Percentiles rank a stretch among this genome's conserved stretches.
Evolutionary conservation across 2,888 invertebrate species (phyloP).

Genomic region (Schrankia costaestrigalis): DNA sequence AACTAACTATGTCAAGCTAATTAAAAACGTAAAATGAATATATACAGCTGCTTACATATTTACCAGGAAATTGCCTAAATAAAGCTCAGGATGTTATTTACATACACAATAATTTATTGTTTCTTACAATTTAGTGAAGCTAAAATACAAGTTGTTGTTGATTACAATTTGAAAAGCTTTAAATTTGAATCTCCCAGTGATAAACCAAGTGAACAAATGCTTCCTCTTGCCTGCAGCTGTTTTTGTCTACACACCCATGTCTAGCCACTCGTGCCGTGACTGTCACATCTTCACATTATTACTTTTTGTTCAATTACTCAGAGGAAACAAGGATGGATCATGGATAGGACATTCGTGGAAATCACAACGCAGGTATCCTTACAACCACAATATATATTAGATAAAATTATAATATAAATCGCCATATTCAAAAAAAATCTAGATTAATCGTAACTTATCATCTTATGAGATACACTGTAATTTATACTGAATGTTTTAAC

Average conservation of each 20-base stretch:
- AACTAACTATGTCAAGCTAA: conserved; percentile 35
- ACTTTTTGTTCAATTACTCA: conserved; percentile 38
- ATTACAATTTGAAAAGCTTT: conserved; percentile 78
- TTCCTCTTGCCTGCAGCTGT: conserved; percentile 64
- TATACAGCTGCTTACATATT: conserved; percentile 45
- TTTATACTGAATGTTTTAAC: conserved; percentile 74
- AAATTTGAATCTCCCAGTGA: conserved; percentile 70
- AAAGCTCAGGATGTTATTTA: conserved; percentile 76
- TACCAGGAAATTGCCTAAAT: conserved; percentile 68
- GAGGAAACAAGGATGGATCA: conserved; percentile 59
- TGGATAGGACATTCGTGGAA: conserved; percentile 69
- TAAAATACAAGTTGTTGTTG: conserved; percentile 78
- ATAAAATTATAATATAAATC: conserved; percentile 83
- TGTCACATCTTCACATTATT: conserved; percentile 34
- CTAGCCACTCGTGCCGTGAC: conserved; percentile 60
- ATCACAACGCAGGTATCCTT: conserved; percentile 82
- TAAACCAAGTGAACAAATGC: conserved; percentile 67
- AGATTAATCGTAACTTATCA: conserved; percentile 79
- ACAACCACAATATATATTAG: conserved; percentile 87
- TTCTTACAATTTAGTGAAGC: conserved; percentile 81
- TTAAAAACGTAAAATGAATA: conserved; percentile 29
- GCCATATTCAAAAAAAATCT: conserved; percentile 81
- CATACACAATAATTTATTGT: conserved; percentile 82
- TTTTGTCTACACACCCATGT: conserved; percentile 61
- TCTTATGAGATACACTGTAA: conserved; percentile 80